phyloP scores from a whole-genome alignment of 2,888 invertebrate species.

The Aromia moschata region DNA sequence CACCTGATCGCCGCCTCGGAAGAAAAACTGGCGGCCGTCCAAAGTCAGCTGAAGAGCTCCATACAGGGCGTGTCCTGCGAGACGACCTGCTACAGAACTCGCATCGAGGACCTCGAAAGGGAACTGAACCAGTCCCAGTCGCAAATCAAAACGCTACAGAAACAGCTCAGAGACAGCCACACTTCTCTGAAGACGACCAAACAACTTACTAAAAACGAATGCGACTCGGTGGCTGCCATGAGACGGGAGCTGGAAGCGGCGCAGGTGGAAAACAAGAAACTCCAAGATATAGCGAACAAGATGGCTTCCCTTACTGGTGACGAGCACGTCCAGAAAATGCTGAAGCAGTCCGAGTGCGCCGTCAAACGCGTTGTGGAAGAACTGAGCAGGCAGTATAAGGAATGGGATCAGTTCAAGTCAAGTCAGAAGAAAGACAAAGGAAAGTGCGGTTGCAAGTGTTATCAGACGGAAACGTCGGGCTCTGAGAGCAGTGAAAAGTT shows the following conservation, averaged over 20 bases:
- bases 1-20: slow-evolving; percentile 53
- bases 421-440: slow-evolving; percentile 19
- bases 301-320: slow-evolving; percentile 47
- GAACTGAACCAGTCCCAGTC: slow-evolving; percentile 40
- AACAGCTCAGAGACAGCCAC: slow-evolving; percentile 34
- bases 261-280: slow-evolving; percentile 46
- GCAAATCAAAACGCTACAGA: slow-evolving; percentile 40
- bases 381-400: slow-evolving; percentile 51
- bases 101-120: slow-evolving; percentile 47
- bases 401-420: slow-evolving; percentile 43
- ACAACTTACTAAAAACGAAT: slow-evolving; percentile 35
- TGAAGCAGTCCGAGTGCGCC: slow-evolving; percentile 57
- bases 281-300: slow-evolving; percentile 46
- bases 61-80: slow-evolving; percentile 53
- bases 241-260: slow-evolving; percentile 44
- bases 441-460: not conserved
- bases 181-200: slow-evolving; percentile 23
- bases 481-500: slow-evolving; percentile 25
- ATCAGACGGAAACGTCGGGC: not conserved
- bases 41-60: slow-evolving; percentile 52
- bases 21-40: slow-evolving; percentile 53
- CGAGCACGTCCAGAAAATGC: slow-evolving; percentile 54
- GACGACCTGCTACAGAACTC: slow-evolving; percentile 48
- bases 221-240: slow-evolving; percentile 41
- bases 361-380: slow-evolving; percentile 55